A percentile compares a stretch with the other conserved stretches of the same genome.
Conservation (phyloP, 2,797 vertebrate genomes). For the Typhlichthys eigenmanni region DNA sequence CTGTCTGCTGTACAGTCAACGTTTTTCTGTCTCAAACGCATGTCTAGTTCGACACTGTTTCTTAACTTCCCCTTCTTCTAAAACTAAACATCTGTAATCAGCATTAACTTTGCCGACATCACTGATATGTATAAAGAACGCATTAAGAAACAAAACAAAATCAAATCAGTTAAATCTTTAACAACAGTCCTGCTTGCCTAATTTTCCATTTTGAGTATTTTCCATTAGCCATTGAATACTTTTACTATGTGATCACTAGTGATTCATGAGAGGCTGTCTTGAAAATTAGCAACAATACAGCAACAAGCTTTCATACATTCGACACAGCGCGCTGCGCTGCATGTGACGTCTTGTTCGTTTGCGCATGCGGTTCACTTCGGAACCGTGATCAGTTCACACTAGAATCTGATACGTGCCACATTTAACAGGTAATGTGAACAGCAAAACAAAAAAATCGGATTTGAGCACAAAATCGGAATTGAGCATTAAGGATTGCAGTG, state of each 20-base stretch:
- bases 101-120: background rate
- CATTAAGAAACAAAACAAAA: background rate
- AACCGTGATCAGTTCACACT: too few species aligned
- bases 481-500: too few species aligned
- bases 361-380: too few species aligned
- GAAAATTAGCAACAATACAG: slow-evolving; percentile 19
- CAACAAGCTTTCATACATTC: too few species aligned
- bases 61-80: slow-evolving; percentile 55
- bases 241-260: slow-evolving; percentile 53
- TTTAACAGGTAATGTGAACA: too few species aligned
- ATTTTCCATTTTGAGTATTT: slow-evolving; percentile 59
- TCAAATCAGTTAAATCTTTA: background rate
- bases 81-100: background rate
- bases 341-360: too few species aligned
- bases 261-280: slow-evolving; percentile 41
- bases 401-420: too few species aligned
- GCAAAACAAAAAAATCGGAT: too few species aligned
- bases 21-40: background rate
- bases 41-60: background rate
- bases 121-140: background rate
- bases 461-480: too few species aligned
- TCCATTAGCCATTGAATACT: slow-evolving; percentile 49
- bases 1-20: slow-evolving; percentile 5
- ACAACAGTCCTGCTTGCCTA: background rate
- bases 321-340: too few species aligned